A percentile compares a stretch with the other conserved stretches of the same genome.
Conservation (phyloP, 2,113 vertebrate species). For the Cryptomyrus ogoouensis region DNA sequence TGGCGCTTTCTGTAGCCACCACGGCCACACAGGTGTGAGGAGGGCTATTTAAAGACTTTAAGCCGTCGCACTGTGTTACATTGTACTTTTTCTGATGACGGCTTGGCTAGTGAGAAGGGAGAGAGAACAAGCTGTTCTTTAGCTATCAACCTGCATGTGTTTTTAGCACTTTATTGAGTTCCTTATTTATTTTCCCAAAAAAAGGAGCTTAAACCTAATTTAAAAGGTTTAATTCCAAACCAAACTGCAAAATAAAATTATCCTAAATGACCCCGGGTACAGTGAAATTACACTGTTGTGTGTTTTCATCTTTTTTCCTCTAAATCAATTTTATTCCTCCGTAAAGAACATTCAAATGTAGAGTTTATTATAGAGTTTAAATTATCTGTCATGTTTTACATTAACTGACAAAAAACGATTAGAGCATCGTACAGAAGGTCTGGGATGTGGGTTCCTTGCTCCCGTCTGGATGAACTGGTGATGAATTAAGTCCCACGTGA, state of each 20-base stretch:
- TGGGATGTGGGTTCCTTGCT: not conserved
- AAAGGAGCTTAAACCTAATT: not conserved
- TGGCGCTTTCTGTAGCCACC: not conserved
- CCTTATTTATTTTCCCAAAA: not conserved
- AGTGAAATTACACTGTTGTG: not conserved
- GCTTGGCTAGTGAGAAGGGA: not conserved
- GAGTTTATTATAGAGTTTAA: not conserved
- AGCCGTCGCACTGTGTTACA: constrained; percentile 3
- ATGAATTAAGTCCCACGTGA: constrained; percentile 4
- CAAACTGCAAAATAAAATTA: constrained; percentile 4
- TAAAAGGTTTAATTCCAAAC: constrained; percentile 1
- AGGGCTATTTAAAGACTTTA: constrained; percentile 11
- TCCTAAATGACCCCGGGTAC: not conserved
- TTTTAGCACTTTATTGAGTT: not conserved
- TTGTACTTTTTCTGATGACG: constrained; percentile 1
- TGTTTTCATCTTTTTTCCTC: not conserved
- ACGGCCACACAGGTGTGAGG: not conserved
- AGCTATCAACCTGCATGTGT: not conserved
- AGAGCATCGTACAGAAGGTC: not conserved
- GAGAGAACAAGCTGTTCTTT: constrained; percentile 1
- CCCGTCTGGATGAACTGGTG: not conserved
- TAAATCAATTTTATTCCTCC: not conserved
- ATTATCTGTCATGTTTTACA: constrained; percentile 10
- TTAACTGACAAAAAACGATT: not conserved
- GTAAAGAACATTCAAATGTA: not conserved